Evolutionary conservation across 2,113 vertebrate species (phyloP).

Genomic region (Corythoichthys haematopterus): DNA sequence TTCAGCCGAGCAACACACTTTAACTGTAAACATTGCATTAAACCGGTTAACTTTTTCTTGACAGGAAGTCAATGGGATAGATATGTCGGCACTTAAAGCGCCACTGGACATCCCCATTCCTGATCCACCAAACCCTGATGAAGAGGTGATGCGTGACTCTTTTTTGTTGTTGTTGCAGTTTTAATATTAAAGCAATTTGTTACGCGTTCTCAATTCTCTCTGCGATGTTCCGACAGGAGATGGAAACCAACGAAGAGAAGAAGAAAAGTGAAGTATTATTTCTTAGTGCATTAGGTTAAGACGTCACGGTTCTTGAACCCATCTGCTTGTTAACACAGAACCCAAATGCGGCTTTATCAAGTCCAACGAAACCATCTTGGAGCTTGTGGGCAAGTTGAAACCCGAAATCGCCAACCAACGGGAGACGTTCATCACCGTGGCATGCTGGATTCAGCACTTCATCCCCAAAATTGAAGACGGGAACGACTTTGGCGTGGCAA

Average conservation of each 20-base stretch:
- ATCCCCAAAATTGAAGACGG: slow-evolving; percentile 90
- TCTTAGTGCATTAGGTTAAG: neutral
- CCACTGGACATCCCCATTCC: slow-evolving; percentile 86
- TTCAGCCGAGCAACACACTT: neutral
- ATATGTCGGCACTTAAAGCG: slow-evolving; percentile 71
- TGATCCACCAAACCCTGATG: slow-evolving; percentile 81
- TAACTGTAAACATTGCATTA: neutral
- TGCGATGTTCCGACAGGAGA: slow-evolving; percentile 66
- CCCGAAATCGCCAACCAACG: slow-evolving; percentile 80
- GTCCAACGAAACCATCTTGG: slow-evolving; percentile 75
- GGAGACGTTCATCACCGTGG: slow-evolving; percentile 78
- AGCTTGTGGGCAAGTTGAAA: slow-evolving; percentile 73
- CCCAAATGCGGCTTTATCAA: slow-evolving; percentile 84
- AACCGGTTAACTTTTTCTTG: slow-evolving; percentile 3
- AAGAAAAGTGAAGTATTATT: slow-evolving; percentile 64
- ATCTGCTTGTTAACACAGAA: slow-evolving; percentile 51
- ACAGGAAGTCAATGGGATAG: slow-evolving; percentile 78
- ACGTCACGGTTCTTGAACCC: neutral
- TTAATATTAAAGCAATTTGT: too few relatives aligned
- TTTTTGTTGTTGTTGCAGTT: neutral
- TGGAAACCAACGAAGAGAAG: slow-evolving; percentile 83
- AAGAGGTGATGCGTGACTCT: slow-evolving; percentile 69
- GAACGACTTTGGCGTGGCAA: slow-evolving; percentile 87
- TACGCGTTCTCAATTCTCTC: neutral
- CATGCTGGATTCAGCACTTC: slow-evolving; percentile 83